Evolutionary conservation across 2,113 vertebrate genomes (phyloP), one percentile per base, ranked within the genome.

Genomic region (Scomber japonicus): DNA sequence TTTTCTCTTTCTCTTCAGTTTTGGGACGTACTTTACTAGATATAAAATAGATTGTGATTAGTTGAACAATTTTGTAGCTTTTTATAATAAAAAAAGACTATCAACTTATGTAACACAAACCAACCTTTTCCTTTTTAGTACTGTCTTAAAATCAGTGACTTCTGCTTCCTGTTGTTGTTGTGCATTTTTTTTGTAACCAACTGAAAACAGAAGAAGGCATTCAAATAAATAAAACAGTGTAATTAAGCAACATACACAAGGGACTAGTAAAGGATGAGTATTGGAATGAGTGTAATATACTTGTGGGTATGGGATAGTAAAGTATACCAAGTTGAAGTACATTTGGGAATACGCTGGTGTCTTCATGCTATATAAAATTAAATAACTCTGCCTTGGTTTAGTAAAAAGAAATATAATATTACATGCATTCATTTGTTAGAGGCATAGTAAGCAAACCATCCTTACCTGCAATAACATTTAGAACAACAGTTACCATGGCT

Each of bases 391-490:
- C 10, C 9, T 40, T 40, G 35, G 35, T 40, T 40, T 40, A 40
- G 35, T 6, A 40, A 40, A 40, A 40, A 40, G 5, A 40, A 7
- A 7, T 40, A 27, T 44, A 3, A 40, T 49, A 71, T 40, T 5
- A 21, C 46, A 24, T 13, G n/a, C 3, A 56, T 30, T 17, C 3
- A 17, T 40, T 48, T 45, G 17, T 40, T 31, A 17, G 19, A 55
- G 45, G 15, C 0, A 49, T 24, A 59, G 16, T 7, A 50, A 70
- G 17, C 11, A 57, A 27, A 30, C 3, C 27, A 4, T 15, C 86
- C 93, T 89, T 89, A 97, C 97, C 96, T 96, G 95, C 96, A 48
- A 96, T 93, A 48, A 98, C 92, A 12, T 96, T 96, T 67, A 98
- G 94, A 56, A 95, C 85, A 2, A 89, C 96, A 4, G 93, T 93